Conservation (phyloP, 2,888 invertebrate genomes). For the Hydraecia micacea region DNA sequence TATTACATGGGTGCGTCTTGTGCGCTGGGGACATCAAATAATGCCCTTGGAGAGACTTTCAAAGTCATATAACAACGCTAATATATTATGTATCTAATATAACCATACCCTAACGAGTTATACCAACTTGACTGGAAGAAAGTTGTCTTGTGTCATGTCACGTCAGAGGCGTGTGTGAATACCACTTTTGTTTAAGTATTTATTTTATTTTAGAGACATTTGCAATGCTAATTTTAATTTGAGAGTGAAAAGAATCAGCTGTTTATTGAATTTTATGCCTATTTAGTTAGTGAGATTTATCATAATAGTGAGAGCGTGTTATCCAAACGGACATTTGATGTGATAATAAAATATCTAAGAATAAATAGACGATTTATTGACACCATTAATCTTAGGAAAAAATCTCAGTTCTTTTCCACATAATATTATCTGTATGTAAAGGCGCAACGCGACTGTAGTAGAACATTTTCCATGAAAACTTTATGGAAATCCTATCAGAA, state of each 20-base stretch:
- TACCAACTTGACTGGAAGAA: slow-evolving; percentile 41
- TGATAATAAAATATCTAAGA: background rate
- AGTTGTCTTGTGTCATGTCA: slow-evolving; percentile 33
- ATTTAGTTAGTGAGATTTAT: slow-evolving; percentile 26
- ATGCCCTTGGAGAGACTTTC: slow-evolving; percentile 49
- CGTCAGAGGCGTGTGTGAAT: slow-evolving; percentile 18
- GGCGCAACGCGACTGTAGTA: background rate
- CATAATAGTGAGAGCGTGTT: slow-evolving; percentile 27
- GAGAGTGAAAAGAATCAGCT: slow-evolving; percentile 51
- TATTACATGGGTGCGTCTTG: background rate
- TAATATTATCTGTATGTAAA: background rate
- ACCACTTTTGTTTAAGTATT: slow-evolving; percentile 35
- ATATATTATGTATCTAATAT: slow-evolving; percentile 40
- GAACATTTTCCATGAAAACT: background rate
- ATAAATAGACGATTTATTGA: background rate
- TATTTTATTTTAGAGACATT: slow-evolving; percentile 44
- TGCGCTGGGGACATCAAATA: background rate
- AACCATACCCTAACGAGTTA: slow-evolving; percentile 18
- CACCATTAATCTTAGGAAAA: background rate
- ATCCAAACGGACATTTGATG: background rate
- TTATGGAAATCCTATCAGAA: background rate
- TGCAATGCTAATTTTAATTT: slow-evolving; percentile 54
- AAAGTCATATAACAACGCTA: slow-evolving; percentile 42
- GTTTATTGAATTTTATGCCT: slow-evolving; percentile 13
- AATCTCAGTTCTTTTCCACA: background rate